Evolutionary conservation across 2,797 vertebrate species (phyloP).

Genomic region (Arctocebus calabarensis): DNA sequence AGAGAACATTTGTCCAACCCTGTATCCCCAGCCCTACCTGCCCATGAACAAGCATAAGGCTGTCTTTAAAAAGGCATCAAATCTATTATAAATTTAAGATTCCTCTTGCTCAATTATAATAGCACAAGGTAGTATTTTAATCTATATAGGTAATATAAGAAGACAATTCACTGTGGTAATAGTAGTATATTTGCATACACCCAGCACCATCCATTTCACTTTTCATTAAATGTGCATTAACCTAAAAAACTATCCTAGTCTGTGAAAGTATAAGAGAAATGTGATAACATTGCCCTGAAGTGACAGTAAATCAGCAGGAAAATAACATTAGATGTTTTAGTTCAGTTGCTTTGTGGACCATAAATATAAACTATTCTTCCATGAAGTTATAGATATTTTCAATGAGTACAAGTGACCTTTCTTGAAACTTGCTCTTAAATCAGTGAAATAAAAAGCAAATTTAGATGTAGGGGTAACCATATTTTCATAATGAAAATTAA

Average conservation of each 20-base stretch:
- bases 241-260: conserved; percentile 58
- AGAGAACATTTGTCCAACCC: not conserved
- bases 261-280: conserved; percentile 74
- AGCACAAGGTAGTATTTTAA: not conserved
- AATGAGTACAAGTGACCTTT: conserved; percentile 68
- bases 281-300: conserved; percentile 68
- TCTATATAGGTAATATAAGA: not conserved
- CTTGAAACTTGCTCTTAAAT: conserved; percentile 55
- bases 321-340: conserved; percentile 70
- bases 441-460: conserved; percentile 71
- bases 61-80: conserved; percentile 1
- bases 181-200: conserved; percentile 36
- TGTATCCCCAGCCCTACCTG: not conserved
- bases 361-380: conserved; percentile 69
- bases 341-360: conserved; percentile 68
- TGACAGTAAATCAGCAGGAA: conserved; percentile 74
- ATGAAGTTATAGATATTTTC: conserved; percentile 67
- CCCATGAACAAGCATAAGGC: not conserved
- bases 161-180: not conserved
- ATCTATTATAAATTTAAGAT: conserved; percentile 17
- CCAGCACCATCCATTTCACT: not conserved
- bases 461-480: conserved; percentile 32
- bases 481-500: conserved; percentile 69
- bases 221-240: conserved; percentile 81
- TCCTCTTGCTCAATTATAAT: not conserved